Conservation (phyloP, 2,888 invertebrate genomes). For the Mechanitis mazaeus region DNA sequence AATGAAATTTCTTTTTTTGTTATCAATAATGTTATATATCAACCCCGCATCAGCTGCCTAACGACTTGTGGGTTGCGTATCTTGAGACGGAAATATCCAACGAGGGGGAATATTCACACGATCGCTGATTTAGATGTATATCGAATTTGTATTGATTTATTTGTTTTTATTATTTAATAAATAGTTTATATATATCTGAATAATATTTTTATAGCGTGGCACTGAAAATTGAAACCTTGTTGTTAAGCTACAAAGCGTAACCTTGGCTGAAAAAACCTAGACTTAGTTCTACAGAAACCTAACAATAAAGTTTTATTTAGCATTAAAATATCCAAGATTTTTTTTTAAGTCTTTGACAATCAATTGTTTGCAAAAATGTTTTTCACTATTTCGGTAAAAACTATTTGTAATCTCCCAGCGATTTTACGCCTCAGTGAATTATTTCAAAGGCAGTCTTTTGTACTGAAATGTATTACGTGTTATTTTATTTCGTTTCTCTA, state of each 20-base stretch:
- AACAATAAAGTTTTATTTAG: conserved; percentile 6
- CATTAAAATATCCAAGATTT: conserved; percentile 21
- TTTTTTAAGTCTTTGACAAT: conserved; percentile 17
- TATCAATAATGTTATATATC: background rate
- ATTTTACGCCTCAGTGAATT: conserved; percentile 16
- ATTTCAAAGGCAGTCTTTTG: conserved; percentile 6
- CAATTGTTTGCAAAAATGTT: conserved; percentile 20
- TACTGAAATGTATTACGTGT: background rate
- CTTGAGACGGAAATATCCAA: conserved; percentile 55
- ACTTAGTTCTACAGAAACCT: too few relatives aligned
- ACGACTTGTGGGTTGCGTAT: conserved; percentile 38
- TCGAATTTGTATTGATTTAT: conserved; percentile 4
- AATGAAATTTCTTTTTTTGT: too few relatives aligned
- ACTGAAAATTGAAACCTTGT: too few relatives aligned
- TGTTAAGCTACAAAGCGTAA: too few relatives aligned
- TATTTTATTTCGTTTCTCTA: background rate
- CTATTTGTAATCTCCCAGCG: background rate
- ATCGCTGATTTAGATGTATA: conserved; percentile 32
- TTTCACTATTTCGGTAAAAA: conserved; percentile 5
- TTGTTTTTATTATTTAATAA: background rate
- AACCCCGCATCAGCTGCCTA: conserved; percentile 27
- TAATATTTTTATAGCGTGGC: too few relatives aligned
- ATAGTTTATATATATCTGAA: background rate
- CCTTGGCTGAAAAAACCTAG: too few relatives aligned
- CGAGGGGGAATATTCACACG: conserved; percentile 51